These are phyloP conservation scores for Mastacembelus armatus DNA, from an alignment of 2,797 vertebrate genomes.

Conservation along the genomic window DNA sequence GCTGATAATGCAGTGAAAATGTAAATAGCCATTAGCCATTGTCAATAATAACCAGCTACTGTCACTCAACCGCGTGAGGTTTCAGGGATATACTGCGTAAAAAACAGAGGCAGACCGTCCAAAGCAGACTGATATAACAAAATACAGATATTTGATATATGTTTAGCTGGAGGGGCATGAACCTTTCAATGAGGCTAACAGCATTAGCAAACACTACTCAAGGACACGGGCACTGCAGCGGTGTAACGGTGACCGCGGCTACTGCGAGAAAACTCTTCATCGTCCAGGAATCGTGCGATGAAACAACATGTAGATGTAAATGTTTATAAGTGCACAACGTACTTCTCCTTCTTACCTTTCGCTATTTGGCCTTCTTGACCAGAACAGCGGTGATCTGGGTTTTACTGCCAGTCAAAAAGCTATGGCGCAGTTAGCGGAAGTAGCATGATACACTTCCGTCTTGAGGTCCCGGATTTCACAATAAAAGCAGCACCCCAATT, in stretches of 20 bases:
- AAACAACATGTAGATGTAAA: too few relatives aligned
- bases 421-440: conserved; percentile 58
- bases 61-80: rapidly evolving
- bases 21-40: not conserved
- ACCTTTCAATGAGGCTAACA: conserved; percentile 34
- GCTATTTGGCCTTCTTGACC: conserved; percentile 89
- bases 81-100: not conserved
- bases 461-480: not conserved
- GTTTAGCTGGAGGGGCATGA: too few relatives aligned
- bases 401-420: conserved; percentile 4
- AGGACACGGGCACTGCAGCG: conserved; percentile 66
- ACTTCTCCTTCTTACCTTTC: conserved; percentile 76
- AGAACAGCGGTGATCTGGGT: conserved; percentile 79
- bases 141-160: rapidly evolving
- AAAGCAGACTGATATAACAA: not conserved
- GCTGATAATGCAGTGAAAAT: not conserved
- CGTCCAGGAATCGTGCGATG: rapidly evolving
- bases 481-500: too few relatives aligned
- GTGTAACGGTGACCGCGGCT: conserved; percentile 2
- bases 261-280: not conserved
- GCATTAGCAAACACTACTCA: conserved; percentile 71
- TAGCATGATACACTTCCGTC: not conserved
- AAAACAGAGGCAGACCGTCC: rapidly evolving
- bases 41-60: conserved; percentile 49
- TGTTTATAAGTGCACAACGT: rapidly evolving